Percentiles rank a stretch among this genome's conserved stretches.
phyloP scores from a whole-genome alignment of 2,797 vertebrate genomes.

The Tachyglossus aculeatus region DNA sequence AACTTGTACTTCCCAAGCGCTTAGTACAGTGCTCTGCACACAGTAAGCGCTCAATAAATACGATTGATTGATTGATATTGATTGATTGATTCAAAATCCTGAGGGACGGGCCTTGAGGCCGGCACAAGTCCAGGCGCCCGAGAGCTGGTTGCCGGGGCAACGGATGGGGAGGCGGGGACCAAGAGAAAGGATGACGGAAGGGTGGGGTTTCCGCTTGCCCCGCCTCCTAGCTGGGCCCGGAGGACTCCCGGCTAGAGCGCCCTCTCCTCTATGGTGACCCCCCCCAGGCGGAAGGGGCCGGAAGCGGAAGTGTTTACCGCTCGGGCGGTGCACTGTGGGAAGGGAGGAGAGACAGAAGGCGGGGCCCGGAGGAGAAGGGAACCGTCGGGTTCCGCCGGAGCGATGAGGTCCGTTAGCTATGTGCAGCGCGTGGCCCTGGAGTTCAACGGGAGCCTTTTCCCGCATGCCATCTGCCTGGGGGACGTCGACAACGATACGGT shows the following conservation, averaged over 20 bases:
- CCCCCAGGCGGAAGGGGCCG: neutral
- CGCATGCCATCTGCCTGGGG: conserved; percentile 92
- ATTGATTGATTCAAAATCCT: too few species aligned
- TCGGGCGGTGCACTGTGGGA: neutral
- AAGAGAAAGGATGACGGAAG: neutral
- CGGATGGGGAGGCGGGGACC: too few species aligned
- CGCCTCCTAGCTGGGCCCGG: neutral
- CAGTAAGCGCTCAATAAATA: too few species aligned
- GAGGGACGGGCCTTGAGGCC: too few species aligned
- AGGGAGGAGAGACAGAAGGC: too few species aligned
- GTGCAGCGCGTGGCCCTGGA: conserved; percentile 91
- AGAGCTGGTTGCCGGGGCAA: too few species aligned
- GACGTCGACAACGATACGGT: conserved; percentile 95
- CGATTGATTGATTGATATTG: too few species aligned
- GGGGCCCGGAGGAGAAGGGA: neutral
- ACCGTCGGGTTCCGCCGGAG: neutral
- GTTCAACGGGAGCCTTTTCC: conserved; percentile 91
- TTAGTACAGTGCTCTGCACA: too few species aligned
- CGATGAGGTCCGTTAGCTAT: conserved; percentile 90
- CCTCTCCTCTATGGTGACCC: neutral
- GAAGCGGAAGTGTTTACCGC: neutral
- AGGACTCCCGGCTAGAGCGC: conserved; percentile 1
- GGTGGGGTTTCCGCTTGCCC: neutral
- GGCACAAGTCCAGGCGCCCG: too few species aligned
- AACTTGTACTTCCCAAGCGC: too few species aligned